Percentiles rank a stretch among this genome's conserved stretches.
Conservation (phyloP, 2,888 invertebrate species). For the Melanostoma scalare region DNA sequence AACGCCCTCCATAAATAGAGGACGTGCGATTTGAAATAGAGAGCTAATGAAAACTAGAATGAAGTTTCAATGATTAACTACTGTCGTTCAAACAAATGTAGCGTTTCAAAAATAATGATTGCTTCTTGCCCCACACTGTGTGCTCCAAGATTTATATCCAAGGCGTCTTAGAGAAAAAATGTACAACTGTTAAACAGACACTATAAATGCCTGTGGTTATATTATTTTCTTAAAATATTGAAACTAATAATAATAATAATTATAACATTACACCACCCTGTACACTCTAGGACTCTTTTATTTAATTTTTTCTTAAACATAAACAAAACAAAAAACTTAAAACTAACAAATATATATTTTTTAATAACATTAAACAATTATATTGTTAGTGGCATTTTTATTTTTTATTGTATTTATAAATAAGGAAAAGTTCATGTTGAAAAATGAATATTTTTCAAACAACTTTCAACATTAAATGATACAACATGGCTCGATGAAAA, state of each 20-base stretch:
- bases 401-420: constrained; percentile 16
- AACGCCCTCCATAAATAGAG: too few relatives aligned
- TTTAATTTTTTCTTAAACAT: constrained; percentile 38
- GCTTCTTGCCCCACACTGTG: constrained; percentile 7
- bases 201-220: not conserved
- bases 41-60: too few relatives aligned
- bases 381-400: constrained; percentile 53
- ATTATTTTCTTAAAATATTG: constrained; percentile 21
- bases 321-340: constrained; percentile 24
- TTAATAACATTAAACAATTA: constrained; percentile 39
- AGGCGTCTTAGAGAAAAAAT: constrained; percentile 20
- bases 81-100: too few relatives aligned
- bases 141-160: not conserved
- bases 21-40: too few relatives aligned
- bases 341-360: constrained; percentile 28
- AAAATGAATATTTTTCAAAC: constrained; percentile 40
- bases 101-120: not conserved
- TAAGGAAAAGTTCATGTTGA: constrained; percentile 8
- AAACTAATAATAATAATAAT: constrained; percentile 21
- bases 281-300: constrained; percentile 73
- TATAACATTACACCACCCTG: constrained; percentile 71
- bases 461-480: constrained; percentile 48
- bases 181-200: constrained; percentile 36
- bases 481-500: constrained; percentile 47
- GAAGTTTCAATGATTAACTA: too few relatives aligned